Conservation (phyloP, 2,797 vertebrate genomes). For the Cetoscarus ocellatus region DNA sequence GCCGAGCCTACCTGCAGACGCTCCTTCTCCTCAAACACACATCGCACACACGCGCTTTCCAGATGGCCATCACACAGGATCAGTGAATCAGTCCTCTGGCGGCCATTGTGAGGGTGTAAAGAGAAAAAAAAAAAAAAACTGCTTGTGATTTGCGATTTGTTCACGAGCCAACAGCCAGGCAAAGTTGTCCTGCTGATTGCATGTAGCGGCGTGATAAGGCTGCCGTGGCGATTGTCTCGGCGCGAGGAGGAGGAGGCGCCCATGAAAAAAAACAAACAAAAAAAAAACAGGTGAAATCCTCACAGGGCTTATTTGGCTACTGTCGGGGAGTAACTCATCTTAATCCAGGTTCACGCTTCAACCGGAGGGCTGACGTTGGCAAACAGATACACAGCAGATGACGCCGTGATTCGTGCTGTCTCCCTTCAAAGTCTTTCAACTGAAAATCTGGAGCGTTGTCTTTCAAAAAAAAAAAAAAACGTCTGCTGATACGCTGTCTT, state of each 20-base stretch:
- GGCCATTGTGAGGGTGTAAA: slow-evolving; percentile 66
- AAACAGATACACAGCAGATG: slow-evolving; percentile 56
- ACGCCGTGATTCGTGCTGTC: slow-evolving; percentile 57
- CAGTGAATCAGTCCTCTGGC: slow-evolving; percentile 70
- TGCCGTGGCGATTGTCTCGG: slow-evolving; percentile 69
- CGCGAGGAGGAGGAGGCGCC: not conserved
- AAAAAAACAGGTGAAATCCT: slow-evolving; percentile 61
- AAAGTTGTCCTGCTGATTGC: slow-evolving; percentile 69
- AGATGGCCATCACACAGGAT: slow-evolving; percentile 77
- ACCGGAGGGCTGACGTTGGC: slow-evolving; percentile 57
- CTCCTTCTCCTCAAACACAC: slow-evolving; percentile 11
- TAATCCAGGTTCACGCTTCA: slow-evolving; percentile 71
- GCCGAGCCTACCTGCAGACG: slow-evolving; percentile 59
- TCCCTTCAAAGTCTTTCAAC: slow-evolving; percentile 53
- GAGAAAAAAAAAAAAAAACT: slow-evolving; percentile 58
- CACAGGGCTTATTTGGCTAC: slow-evolving; percentile 55
- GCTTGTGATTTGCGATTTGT: slow-evolving; percentile 75
- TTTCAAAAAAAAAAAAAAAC: slow-evolving; percentile 36
- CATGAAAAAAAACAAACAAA: slow-evolving; percentile 28
- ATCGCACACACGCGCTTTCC: slow-evolving; percentile 49
- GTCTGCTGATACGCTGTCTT: slow-evolving; percentile 63
- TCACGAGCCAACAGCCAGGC: slow-evolving; percentile 71
- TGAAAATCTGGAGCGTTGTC: slow-evolving; percentile 47
- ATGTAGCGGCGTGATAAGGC: slow-evolving; percentile 72
- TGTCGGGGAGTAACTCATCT: slow-evolving; percentile 57